These are phyloP conservation scores for Portevinia maculata DNA, from an alignment of 2,888 invertebrate genomes.

Conservation along the genomic window DNA sequence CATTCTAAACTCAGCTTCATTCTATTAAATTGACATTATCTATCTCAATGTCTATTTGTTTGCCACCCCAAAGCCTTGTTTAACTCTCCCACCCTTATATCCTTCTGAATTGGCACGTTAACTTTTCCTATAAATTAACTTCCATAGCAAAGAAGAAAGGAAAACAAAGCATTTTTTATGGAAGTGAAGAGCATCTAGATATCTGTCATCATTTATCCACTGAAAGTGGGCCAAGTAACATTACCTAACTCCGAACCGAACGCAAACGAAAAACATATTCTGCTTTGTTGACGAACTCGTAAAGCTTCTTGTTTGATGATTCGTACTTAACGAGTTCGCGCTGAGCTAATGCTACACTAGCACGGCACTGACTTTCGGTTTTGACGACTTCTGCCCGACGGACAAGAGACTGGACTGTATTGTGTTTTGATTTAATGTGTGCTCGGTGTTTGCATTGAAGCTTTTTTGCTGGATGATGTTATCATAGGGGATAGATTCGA, in stretches of 20 bases:
- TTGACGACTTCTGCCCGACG: constrained; percentile 21
- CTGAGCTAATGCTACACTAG: constrained; percentile 1
- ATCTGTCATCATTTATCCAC: constrained; percentile 46
- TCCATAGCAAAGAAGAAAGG: constrained; percentile 6
- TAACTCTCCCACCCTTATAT: no score
- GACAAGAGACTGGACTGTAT: not conserved
- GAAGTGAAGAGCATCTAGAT: constrained; percentile 30
- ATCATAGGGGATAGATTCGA: constrained; percentile 27
- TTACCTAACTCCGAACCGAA: constrained; percentile 47
- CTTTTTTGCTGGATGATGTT: constrained; percentile 25
- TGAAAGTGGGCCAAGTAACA: constrained; percentile 64
- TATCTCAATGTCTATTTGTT: constrained; percentile 21
- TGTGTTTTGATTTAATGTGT: constrained; percentile 18
- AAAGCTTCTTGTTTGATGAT: constrained; percentile 29
- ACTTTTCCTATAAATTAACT: constrained; percentile 34
- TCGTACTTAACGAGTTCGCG: constrained; percentile 33
- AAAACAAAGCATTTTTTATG: constrained; percentile 2
- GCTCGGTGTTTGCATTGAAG: constrained; percentile 26
- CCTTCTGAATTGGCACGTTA: constrained; percentile 24
- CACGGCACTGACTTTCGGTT: not conserved
- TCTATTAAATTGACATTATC: constrained; percentile 49
- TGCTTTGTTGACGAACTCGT: constrained; percentile 34
- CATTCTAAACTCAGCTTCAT: constrained; percentile 7
- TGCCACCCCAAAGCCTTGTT: not conserved
- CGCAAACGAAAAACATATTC: constrained; percentile 20